phyloP scores from a whole-genome alignment of 2,113 vertebrate species.

The Salvelinus fontinalis region DNA sequence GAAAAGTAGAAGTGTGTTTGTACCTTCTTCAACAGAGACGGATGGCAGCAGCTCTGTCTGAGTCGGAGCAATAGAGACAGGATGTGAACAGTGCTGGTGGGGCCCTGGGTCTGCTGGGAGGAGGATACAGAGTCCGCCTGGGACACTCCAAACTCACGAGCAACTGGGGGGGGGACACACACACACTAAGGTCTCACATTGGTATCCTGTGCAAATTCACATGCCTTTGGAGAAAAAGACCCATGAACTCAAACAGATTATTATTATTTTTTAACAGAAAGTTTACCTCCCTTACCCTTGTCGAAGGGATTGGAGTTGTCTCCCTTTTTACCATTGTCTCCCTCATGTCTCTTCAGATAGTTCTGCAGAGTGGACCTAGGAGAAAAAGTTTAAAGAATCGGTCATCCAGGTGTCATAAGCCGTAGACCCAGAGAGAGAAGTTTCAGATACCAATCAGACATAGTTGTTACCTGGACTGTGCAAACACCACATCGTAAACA shows the following conservation, averaged over 20 bases:
- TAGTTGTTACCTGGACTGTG: conserved; percentile 81
- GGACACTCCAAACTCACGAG: conserved; percentile 77
- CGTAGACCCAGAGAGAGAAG: too few species aligned
- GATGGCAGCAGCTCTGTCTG: conserved; percentile 91
- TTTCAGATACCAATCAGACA: too few species aligned
- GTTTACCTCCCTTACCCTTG: conserved; percentile 74
- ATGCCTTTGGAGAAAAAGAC: neutral
- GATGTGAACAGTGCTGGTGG: conserved; percentile 85
- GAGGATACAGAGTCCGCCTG: conserved; percentile 45
- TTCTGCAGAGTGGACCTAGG: conserved; percentile 87
- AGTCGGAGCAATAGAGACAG: conserved; percentile 90
- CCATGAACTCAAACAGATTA: neutral
- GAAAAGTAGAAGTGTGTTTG: too few species aligned
- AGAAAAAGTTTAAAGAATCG: conserved; percentile 4
- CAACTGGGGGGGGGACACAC: conserved; percentile 61
- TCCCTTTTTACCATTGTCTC: conserved; percentile 51
- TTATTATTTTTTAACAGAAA: too few species aligned
- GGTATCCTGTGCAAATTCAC: too few species aligned
- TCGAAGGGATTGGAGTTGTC: conserved; percentile 77
- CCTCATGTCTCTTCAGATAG: conserved; percentile 86
- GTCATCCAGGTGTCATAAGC: too few species aligned
- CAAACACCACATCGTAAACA: conserved; percentile 88
- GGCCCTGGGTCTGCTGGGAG: conserved; percentile 58
- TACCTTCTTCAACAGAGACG: conserved; percentile 90
- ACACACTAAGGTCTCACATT: too few species aligned